Base-by-base conservation (phyloP, 2,797 vertebrate genomes). In the Crax fasciolata region DNA sequence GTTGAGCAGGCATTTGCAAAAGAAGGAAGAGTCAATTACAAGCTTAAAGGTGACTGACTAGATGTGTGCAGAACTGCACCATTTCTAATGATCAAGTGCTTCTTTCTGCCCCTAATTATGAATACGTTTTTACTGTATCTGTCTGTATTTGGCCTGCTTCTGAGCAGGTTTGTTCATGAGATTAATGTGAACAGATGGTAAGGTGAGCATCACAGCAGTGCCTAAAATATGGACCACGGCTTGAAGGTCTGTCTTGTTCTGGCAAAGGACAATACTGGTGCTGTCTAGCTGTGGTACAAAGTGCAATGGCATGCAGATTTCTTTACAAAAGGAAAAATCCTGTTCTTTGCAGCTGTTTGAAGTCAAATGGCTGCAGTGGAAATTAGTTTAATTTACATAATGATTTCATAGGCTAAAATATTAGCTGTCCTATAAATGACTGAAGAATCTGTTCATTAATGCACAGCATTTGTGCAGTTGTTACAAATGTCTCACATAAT, bases 121-220 rank as follows among this genome's bases (percentile, higher is more conserved):
- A 61, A 13, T 74, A 17, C 76, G n/a, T 71, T 94, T 92, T 94
- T 88, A 55, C 67, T 41, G 20, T 91, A 66, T 62, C 54, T 97
- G 79, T 73, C 58, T 93, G 39, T 72, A n/a, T 89, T 89, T 84
- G 87, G 27, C 75, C 71, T 90, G 57, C 43, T 91, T 95, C 93
- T 72, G 78, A 79, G 44, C 2, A 8, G 77, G 51, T 91, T 89
- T 44, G 24, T 91, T 93, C 0, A 0, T 94, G 93, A 97, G 93
- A 96, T 94, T 90, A 87, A 85, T 97, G 78, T 85, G 89, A 97
- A 66, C 96, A 98, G 93, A 96, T 98, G 95, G 94, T 81, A 88
- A 96, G 82, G 87, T 96, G 88, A 95, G 71, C 91, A 90, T 96
- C 66, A 62, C 90, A 96, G 93, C 43, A 93, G 80, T 25, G 16